These are phyloP conservation scores for Diachrysia chrysitis DNA, from an alignment of 2,888 invertebrate species.

Conservation along the genomic window DNA sequence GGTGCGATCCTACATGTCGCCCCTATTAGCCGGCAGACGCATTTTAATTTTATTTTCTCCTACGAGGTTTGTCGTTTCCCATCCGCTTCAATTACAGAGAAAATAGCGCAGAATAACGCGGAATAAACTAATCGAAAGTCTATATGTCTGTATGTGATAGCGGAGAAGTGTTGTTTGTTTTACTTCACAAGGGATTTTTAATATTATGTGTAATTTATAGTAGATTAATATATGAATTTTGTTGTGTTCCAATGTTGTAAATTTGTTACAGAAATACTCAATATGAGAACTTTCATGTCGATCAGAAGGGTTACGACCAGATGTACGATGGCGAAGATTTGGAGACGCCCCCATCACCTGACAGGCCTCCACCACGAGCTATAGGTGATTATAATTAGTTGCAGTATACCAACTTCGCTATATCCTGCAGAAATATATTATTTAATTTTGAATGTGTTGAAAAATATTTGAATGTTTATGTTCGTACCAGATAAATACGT, in stretches of 20 bases:
- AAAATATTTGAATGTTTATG: neutral
- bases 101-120: constrained; percentile 59
- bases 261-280: constrained; percentile 89
- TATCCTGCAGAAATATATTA: too few relatives aligned
- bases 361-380: constrained; percentile 94
- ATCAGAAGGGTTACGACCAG: constrained; percentile 89
- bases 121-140: constrained; percentile 57
- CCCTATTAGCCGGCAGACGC: constrained; percentile 62
- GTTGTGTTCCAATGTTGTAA: too few relatives aligned
- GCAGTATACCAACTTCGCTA: neutral
- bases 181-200: neutral
- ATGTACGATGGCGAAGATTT: constrained; percentile 92
- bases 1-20: constrained; percentile 63
- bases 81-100: constrained; percentile 73
- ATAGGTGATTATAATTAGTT: constrained; percentile 83
- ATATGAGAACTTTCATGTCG: constrained; percentile 92
- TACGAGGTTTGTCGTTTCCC: constrained; percentile 60
- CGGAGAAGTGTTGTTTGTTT: constrained; percentile 1
- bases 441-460: too few relatives aligned
- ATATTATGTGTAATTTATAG: too few relatives aligned
- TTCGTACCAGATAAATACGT: constrained; percentile 92
- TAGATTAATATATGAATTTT: too few relatives aligned
- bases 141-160: constrained; percentile 39
- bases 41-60: constrained; percentile 80
- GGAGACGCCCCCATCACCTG: constrained; percentile 94